A percentile compares a stretch with the other conserved stretches of the same genome.
Conservation (phyloP, 1,140 invertebrate species). For the Melanaphis sacchari region DNA sequence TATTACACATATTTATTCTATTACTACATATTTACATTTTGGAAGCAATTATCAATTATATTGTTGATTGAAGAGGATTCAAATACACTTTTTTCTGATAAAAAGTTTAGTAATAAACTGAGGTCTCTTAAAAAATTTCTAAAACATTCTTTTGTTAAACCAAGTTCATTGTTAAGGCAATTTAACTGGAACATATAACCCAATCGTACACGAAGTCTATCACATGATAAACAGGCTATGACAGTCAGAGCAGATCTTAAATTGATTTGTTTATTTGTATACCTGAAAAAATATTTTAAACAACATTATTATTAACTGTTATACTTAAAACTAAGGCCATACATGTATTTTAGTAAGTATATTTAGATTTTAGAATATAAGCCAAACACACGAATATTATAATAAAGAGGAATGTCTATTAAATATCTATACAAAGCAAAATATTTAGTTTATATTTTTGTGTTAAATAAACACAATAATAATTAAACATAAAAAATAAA, state of each 20-base stretch:
- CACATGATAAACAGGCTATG: conserved; percentile 45
- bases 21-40: background rate
- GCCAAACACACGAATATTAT: too few species aligned
- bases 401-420: too few species aligned
- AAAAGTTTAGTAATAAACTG: conserved; percentile 26
- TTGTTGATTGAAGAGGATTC: background rate
- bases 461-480: background rate
- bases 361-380: too few species aligned
- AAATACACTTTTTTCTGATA: conserved; percentile 37
- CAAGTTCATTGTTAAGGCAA: conserved; percentile 17
- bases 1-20: background rate
- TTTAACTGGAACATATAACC: conserved; percentile 51
- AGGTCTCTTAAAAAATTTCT: conserved; percentile 44
- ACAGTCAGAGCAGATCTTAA: conserved; percentile 36
- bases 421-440: too few species aligned
- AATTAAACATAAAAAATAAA: background rate
- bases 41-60: conserved; percentile 35
- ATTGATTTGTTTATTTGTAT: conserved; percentile 44
- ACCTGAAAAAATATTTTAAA: conserved; percentile 23
- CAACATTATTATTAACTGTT: background rate
- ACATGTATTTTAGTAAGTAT: background rate
- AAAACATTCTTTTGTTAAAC: conserved; percentile 47
- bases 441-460: background rate
- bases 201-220: conserved; percentile 37
- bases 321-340: background rate